These are phyloP conservation scores for Oreamnos americanus DNA, from an alignment of 2,113 vertebrate genomes.

Conservation along the genomic window DNA sequence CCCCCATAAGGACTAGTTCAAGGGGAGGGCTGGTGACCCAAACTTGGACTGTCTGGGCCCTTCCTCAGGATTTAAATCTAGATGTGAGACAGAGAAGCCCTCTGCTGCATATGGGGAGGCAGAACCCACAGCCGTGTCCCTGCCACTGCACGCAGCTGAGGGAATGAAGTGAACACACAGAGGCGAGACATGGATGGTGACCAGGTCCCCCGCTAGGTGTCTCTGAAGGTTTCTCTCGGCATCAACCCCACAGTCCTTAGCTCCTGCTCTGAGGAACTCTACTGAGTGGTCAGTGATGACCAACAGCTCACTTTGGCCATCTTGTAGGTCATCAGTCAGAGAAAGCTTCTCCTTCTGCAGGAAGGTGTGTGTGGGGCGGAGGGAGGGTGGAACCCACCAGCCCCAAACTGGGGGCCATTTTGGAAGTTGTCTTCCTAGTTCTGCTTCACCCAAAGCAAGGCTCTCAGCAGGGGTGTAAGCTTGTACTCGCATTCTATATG, in stretches of 20 bases:
- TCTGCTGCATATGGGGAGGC: background rate
- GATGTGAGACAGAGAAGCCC: background rate
- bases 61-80: background rate
- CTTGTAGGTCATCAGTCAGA: background rate
- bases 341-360: background rate
- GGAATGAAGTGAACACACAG: background rate
- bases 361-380: background rate
- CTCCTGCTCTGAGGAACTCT: background rate
- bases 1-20: no score
- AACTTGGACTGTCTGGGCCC: background rate
- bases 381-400: fast-evolving
- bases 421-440: background rate
- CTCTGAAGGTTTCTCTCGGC: background rate
- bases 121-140: background rate
- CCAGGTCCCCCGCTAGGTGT: background rate
- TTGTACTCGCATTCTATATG: fast-evolving
- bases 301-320: background rate
- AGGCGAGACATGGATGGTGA: background rate
- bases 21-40: background rate
- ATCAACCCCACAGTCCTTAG: background rate
- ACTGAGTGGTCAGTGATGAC: fast-evolving
- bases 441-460: background rate
- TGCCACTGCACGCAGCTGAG: background rate
- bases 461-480: background rate
- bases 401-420: background rate